Conservation (phyloP, 2,888 invertebrate species). For the Thecocarcelia acutangulata region DNA sequence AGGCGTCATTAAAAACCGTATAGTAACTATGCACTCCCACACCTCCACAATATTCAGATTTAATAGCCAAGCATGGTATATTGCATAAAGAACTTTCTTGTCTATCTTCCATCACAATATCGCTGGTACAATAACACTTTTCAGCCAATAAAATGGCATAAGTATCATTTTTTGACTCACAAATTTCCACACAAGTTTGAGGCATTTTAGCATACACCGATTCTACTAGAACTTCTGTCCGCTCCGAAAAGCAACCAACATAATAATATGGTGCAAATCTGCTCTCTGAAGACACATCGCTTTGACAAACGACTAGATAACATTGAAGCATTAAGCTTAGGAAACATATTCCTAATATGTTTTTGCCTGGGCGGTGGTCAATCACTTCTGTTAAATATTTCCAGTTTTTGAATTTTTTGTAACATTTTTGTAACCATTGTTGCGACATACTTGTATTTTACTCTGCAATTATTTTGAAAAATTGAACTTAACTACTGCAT, state of each 20-base stretch:
- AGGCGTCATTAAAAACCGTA: conserved; percentile 78
- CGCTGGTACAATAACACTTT: conserved; percentile 78
- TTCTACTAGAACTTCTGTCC: conserved; percentile 77
- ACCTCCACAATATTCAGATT: conserved; percentile 86
- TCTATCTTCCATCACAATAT: conserved; percentile 75
- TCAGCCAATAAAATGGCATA: conserved; percentile 78
- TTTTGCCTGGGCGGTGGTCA: conserved; percentile 68
- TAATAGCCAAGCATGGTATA: conserved; percentile 84
- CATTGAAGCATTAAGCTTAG: conserved; percentile 58
- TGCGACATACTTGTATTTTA: conserved; percentile 49
- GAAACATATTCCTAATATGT: conserved; percentile 33
- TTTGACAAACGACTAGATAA: conserved; percentile 4
- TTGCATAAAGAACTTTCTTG: conserved; percentile 82
- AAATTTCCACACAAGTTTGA: conserved; percentile 78
- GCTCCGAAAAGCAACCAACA: conserved; percentile 78
- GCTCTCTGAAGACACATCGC: conserved; percentile 14
- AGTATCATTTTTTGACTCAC: conserved; percentile 76
- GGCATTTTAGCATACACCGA: conserved; percentile 77
- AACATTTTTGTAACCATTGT: conserved; percentile 45
- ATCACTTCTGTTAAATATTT: conserved; percentile 13
- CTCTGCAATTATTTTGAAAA: conserved; percentile 57
- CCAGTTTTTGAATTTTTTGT: conserved; percentile 16
- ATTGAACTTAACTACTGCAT: conserved; percentile 29
- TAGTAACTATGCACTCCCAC: conserved; percentile 86
- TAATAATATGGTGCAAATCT: conserved; percentile 75